Percentiles rank a stretch among this genome's conserved stretches.
phyloP scores from a whole-genome alignment of 2,113 vertebrate genomes.

The Talpa occidentalis region DNA sequence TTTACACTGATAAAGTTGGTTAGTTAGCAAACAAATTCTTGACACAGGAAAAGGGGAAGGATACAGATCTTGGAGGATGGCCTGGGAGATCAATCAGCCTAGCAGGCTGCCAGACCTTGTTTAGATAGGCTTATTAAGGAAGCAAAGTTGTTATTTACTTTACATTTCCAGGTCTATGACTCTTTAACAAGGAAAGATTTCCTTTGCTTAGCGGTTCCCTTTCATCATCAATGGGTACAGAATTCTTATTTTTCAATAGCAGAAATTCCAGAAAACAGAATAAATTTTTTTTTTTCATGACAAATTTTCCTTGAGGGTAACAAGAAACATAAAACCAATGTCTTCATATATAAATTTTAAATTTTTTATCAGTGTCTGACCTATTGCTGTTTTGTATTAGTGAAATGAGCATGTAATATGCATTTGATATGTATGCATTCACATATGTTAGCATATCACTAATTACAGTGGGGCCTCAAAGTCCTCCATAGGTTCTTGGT shows the following conservation, averaged over 20 bases:
- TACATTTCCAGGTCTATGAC: too few relatives aligned
- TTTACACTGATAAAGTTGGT: too few relatives aligned
- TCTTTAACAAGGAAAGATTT: too few relatives aligned
- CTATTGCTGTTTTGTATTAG: background rate
- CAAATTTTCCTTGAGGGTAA: background rate
- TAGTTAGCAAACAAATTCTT: too few relatives aligned
- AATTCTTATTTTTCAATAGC: background rate
- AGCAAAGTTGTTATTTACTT: too few relatives aligned
- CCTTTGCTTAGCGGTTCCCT: too few relatives aligned
- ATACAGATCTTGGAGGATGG: too few relatives aligned
- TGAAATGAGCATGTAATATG: background rate
- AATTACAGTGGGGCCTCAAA: background rate
- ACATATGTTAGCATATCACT: background rate
- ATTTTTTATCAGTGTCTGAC: background rate
- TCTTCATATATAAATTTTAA: background rate
- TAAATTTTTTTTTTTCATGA: background rate
- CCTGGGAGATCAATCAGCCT: too few relatives aligned
- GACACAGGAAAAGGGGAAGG: too few relatives aligned
- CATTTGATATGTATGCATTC: background rate
- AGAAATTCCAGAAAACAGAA: background rate
- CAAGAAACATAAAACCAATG: background rate
- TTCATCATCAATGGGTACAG: background rate
- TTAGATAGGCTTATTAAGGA: too few relatives aligned
- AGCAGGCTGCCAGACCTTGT: too few relatives aligned
- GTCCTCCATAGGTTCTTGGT: background rate